phyloP scores from a whole-genome alignment of 2,797 vertebrate genomes.

The Silurus aristotelis region DNA sequence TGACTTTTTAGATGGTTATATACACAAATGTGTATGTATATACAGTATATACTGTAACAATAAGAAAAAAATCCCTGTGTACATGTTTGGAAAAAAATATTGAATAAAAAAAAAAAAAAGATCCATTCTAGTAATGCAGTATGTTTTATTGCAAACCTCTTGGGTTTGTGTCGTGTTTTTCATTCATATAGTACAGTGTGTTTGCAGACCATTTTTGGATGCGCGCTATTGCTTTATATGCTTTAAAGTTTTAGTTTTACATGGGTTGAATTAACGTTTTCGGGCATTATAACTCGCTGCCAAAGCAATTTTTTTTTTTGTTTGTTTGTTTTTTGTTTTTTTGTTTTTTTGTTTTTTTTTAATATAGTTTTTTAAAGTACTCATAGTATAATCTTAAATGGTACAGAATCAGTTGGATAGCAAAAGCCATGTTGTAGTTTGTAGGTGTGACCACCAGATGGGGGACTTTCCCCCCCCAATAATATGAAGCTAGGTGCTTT shows the following conservation, averaged over 20 bases:
- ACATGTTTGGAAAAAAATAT: slow-evolving; percentile 77
- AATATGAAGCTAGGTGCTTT: not conserved
- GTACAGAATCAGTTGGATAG: not conserved
- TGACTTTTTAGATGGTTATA: slow-evolving; percentile 76
- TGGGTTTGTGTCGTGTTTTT: not conserved
- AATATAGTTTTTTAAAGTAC: too few relatives aligned
- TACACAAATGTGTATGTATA: slow-evolving; percentile 77
- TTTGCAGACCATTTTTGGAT: not conserved
- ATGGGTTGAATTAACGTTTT: too few relatives aligned
- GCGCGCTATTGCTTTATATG: not conserved
- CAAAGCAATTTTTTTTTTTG: too few relatives aligned
- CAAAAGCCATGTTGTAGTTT: not conserved
- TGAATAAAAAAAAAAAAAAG: slow-evolving; percentile 72
- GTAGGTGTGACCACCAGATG: slow-evolving; percentile 15
- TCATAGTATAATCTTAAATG: too few relatives aligned
- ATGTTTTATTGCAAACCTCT: slow-evolving; percentile 25
- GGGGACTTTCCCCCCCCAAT: not conserved
- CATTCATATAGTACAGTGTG: not conserved
- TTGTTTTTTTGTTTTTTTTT: too few relatives aligned
- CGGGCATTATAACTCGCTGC: too few relatives aligned
- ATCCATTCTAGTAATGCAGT: slow-evolving; percentile 70
- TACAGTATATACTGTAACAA: slow-evolving; percentile 79
- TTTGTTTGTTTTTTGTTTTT: too few relatives aligned
- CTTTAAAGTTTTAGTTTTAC: not conserved
- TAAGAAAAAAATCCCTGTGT: slow-evolving; percentile 69